Conservation (phyloP, 2,797 vertebrate genomes). For the Dicrostonyx torquatus region DNA sequence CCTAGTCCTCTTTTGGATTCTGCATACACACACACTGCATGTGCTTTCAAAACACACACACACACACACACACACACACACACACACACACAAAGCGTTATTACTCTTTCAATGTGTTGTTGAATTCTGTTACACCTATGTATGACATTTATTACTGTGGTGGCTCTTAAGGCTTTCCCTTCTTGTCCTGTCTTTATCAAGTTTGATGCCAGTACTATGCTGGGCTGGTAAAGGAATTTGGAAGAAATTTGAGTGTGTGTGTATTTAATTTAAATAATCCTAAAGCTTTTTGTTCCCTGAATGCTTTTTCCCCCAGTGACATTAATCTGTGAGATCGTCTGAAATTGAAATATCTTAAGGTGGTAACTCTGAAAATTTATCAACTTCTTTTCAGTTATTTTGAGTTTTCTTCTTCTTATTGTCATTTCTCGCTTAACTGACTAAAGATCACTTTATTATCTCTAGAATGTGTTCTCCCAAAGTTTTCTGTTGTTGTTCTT, state of each 20-base stretch:
- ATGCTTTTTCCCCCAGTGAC: not conserved
- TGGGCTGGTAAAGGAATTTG: constrained; percentile 11
- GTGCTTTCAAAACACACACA: not conserved
- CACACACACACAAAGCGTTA: not conserved
- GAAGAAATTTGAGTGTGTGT: not conserved
- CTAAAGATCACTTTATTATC: not conserved
- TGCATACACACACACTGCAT: not conserved
- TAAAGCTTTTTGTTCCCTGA: not conserved
- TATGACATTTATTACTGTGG: not conserved
- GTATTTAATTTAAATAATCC: not conserved
- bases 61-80: not conserved
- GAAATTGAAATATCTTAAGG: not conserved
- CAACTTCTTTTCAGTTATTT: constrained; percentile 20
- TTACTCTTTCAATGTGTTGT: not conserved
- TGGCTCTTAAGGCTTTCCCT: not conserved
- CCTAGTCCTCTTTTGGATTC: not conserved
- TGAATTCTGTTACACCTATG: not conserved
- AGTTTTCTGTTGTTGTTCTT: not conserved
- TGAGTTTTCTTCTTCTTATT: not conserved
- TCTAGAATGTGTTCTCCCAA: not conserved
- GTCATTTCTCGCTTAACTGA: not conserved
- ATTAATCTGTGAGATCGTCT: not conserved
- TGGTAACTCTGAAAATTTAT: not conserved
- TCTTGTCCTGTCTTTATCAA: not conserved
- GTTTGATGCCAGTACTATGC: not conserved